A percentile compares a stretch with the other conserved stretches of the same genome.
Evolutionary conservation across 2,797 vertebrate species (phyloP).

Genomic region (Pseudotriccus pelzelni): DNA sequence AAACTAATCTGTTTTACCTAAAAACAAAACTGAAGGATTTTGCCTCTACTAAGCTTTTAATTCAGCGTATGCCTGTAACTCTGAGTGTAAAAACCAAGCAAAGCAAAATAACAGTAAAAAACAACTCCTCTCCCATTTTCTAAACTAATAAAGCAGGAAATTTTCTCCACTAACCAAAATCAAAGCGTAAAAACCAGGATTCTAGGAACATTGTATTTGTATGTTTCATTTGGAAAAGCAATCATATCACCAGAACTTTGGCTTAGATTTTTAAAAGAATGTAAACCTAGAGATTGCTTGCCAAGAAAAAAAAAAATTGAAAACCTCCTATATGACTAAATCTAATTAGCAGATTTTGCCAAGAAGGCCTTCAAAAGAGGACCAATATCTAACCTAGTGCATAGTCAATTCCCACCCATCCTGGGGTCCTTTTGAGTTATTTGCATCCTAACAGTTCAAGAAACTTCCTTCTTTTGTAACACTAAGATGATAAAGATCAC

Average conservation of each 20-base stretch:
- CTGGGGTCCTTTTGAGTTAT: not conserved
- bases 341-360: not conserved
- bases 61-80: not conserved
- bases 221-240: not conserved
- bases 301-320: not conserved
- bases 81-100: not conserved
- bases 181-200: not conserved
- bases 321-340: not conserved
- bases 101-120: not conserved
- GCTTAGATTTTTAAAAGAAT: not conserved
- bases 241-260: not conserved
- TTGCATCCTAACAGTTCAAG: not conserved
- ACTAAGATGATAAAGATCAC: not conserved
- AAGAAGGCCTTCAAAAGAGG: not conserved
- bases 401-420: not conserved
- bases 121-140: not conserved
- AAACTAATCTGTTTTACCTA: not conserved
- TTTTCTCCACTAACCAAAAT: not conserved
- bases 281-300: not conserved
- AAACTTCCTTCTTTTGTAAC: conserved; percentile 34
- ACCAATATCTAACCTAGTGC: not conserved
- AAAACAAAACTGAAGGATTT: not conserved
- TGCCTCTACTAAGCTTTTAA: not conserved
- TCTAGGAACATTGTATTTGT: not conserved
- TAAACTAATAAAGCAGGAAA: not conserved